These are phyloP conservation scores for Hydra vulgaris DNA, from an alignment of 30 jellyfish, hydroid and myxozoan genomes.

Conservation along the genomic window DNA sequence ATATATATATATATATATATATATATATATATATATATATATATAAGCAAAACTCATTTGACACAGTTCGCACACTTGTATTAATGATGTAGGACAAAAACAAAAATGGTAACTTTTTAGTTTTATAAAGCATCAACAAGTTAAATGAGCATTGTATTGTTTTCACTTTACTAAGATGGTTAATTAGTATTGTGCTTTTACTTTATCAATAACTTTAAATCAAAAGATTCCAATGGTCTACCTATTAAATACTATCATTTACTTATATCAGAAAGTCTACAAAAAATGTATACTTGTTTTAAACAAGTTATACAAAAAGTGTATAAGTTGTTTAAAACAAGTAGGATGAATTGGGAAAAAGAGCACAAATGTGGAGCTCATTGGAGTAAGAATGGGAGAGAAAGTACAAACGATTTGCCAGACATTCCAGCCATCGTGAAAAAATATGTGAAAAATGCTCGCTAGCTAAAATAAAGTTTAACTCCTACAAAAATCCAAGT, in stretches of 20 bases:
- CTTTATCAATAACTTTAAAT: constrained; percentile 8
- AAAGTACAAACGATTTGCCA: constrained; percentile 13
- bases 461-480: background rate
- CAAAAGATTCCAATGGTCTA: background rate
- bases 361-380: constrained; percentile 38
- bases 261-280: constrained; percentile 1
- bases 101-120: background rate
- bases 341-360: constrained; percentile 20
- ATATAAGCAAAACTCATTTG: too few species aligned
- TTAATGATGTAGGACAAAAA: background rate
- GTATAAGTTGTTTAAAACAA: constrained; percentile 28
- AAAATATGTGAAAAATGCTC: background rate
- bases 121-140: background rate
- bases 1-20: too few species aligned
- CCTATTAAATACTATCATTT: constrained; percentile 4
- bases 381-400: constrained; percentile 30
- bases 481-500: background rate
- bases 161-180: background rate
- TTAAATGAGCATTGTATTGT: background rate
- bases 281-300: constrained; percentile 21
- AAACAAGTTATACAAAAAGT: constrained; percentile 16
- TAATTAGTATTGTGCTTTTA: background rate
- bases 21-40: too few species aligned
- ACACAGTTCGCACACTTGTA: background rate
- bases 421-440: background rate